These are phyloP conservation scores for Lophotriccus pileatus DNA, from an alignment of 2,797 vertebrate species.

Conservation along the genomic window DNA sequence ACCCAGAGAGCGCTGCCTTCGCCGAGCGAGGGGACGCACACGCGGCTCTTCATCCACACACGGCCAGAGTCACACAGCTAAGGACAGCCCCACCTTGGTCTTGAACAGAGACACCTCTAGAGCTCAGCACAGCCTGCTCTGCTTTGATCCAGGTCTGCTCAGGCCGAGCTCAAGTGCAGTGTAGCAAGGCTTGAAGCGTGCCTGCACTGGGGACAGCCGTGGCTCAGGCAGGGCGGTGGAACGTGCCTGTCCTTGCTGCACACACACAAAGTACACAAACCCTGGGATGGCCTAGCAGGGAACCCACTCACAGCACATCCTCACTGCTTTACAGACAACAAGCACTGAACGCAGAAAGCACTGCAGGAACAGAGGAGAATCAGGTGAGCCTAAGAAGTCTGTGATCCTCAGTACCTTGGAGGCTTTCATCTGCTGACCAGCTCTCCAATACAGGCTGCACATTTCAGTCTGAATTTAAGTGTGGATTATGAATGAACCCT, in stretches of 20 bases:
- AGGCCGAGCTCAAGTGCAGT: rapidly evolving
- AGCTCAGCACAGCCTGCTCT: not conserved
- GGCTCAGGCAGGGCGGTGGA: not conserved
- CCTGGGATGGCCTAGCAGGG: not conserved
- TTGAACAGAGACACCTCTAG: not conserved
- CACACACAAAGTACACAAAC: not conserved
- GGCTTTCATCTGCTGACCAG: not conserved
- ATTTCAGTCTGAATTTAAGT: not conserved
- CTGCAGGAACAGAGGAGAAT: not conserved
- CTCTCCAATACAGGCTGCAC: not conserved
- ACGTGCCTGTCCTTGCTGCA: rapidly evolving
- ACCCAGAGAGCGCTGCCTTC: not conserved
- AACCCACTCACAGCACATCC: not conserved
- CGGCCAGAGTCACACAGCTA: rapidly evolving
- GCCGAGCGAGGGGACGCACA: not conserved
- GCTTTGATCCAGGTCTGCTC: not conserved
- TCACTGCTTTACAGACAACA: not conserved
- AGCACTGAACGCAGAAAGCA: not conserved
- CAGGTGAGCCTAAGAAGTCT: not conserved
- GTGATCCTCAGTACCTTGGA: not conserved
- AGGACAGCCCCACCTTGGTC: not conserved
- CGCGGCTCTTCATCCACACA: not conserved
- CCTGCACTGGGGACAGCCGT: not conserved
- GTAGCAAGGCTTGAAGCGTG: not conserved
- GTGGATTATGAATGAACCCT: not conserved